Evolutionary conservation across 37 sponge, comb jelly and placozoan genomes (phyloP).

Genomic region (Diacarnus erythraeanus): DNA sequence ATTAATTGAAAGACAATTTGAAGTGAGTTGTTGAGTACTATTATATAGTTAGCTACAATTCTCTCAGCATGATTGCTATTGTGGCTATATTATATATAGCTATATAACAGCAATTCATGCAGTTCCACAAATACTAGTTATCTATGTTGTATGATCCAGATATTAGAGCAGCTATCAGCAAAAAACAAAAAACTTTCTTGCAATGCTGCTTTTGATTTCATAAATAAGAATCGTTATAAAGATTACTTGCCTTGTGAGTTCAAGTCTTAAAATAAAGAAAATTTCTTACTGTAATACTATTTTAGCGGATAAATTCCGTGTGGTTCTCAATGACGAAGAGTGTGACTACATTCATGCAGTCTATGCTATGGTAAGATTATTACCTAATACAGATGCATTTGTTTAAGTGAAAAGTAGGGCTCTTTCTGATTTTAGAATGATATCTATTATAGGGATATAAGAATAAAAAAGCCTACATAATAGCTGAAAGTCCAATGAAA

Average conservation of each 20-base stretch:
- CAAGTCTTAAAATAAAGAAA: too few species aligned
- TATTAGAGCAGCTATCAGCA: not conserved
- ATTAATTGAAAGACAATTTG: constrained; percentile 39
- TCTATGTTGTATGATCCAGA: too few species aligned
- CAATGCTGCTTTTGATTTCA: not conserved
- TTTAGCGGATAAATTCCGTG: constrained; percentile 34
- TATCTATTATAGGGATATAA: constrained; percentile 42
- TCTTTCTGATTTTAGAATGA: too few species aligned
- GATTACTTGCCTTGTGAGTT: constrained; percentile 43
- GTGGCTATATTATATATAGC: too few species aligned
- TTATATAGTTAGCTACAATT: too few species aligned
- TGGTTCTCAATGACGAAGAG: constrained; percentile 3
- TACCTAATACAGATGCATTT: too few species aligned
- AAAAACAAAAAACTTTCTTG: too few species aligned
- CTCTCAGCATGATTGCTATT: too few species aligned
- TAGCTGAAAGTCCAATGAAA: constrained; percentile 53
- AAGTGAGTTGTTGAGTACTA: too few species aligned
- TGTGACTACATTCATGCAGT: constrained; percentile 55
- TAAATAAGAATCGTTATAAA: constrained; percentile 32
- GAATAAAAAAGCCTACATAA: constrained; percentile 46
- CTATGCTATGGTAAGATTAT: constrained; percentile 46
- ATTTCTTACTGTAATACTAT: not conserved
- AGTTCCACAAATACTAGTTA: too few species aligned
- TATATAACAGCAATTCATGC: too few species aligned
- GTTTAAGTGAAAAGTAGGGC: too few species aligned